Base-by-base conservation (phyloP, 2,797 vertebrate species). In the Phalanger gymnotis region DNA sequence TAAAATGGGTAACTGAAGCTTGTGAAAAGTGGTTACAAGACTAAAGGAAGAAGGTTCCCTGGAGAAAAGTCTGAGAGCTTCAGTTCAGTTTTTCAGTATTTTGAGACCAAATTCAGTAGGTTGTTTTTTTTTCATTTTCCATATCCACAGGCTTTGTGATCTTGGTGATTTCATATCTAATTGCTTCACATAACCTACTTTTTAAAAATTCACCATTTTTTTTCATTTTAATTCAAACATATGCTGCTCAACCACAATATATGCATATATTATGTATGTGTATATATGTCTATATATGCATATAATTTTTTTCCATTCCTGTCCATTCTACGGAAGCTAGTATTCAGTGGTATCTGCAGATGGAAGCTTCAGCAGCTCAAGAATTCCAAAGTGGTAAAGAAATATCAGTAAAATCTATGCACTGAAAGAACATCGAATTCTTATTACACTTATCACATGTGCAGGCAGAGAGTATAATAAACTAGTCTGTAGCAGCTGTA, bases 401-500 rank as follows among this genome's bases (percentile, higher is more conserved):
- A 97, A 0, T 98, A 98, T 98, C 98, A 98, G 97, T 98, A 98
- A 98, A 98, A 98, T 98, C 98, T 98, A 98, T 96, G 96, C 92
- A 97, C 97, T 99, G 98, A 99, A 99, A 98, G 98, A 98, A 96
- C 96, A 98, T 98, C 95, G 96, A 92, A 97, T 98, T 98, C 98
- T 99, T 99, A 99, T 98, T 98, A 97, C 97, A 98, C 98, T 98
- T 98, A 98, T 99, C 97, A 97, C 98, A 98, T 99, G 98, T 99
- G 98, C 98, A 98, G 98, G 97, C 98, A 98, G 96, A 97, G 98
- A 98, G 98, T 99, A 99, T 99, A 99, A 99, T 99, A 99, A 99
- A 99, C 98, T 99, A 99, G 98, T 98, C 98, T 99, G 99, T 98
- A 99, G 99, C 98, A 99, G 99, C 99, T 99, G 99, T 99, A 99